A percentile compares a stretch with the other conserved stretches of the same genome.
Conservation (phyloP, 2,113 vertebrate genomes). For the Uria aalge region DNA sequence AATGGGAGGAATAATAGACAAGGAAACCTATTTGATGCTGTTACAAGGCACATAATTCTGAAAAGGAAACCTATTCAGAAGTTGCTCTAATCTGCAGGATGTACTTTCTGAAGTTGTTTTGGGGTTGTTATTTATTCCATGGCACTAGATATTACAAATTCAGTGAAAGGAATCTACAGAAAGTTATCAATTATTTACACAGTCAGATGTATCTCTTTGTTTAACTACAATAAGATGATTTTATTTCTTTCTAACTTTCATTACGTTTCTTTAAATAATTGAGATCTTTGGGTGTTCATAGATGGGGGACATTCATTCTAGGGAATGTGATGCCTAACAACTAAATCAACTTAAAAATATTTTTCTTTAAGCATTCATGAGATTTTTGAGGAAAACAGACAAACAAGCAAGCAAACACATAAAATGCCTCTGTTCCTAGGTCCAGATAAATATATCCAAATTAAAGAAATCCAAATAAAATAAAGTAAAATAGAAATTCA, state of each 20-base stretch:
- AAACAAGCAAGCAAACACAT: background rate
- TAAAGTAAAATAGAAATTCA: background rate
- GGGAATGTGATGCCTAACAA: background rate
- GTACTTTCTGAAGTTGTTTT: background rate
- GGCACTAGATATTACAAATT: background rate
- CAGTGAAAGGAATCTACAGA: background rate
- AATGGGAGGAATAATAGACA: background rate
- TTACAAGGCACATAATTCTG: background rate
- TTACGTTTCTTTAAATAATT: background rate
- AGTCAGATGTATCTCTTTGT: background rate
- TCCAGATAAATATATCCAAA: background rate
- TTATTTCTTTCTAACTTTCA: background rate
- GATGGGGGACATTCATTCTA: background rate
- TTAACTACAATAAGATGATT: background rate
- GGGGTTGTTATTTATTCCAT: background rate
- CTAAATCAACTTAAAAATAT: background rate
- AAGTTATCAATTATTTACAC: background rate
- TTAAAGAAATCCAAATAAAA: background rate
- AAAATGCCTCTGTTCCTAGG: accelerated
- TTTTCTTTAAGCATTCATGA: background rate
- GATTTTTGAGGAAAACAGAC: background rate
- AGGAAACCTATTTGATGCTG: background rate
- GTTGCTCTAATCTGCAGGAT: background rate
- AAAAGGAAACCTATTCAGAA: background rate
- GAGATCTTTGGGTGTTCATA: background rate